Evolutionary conservation across 1,140 invertebrate genomes (phyloP).

Genomic region (Maniola jurtina): DNA sequence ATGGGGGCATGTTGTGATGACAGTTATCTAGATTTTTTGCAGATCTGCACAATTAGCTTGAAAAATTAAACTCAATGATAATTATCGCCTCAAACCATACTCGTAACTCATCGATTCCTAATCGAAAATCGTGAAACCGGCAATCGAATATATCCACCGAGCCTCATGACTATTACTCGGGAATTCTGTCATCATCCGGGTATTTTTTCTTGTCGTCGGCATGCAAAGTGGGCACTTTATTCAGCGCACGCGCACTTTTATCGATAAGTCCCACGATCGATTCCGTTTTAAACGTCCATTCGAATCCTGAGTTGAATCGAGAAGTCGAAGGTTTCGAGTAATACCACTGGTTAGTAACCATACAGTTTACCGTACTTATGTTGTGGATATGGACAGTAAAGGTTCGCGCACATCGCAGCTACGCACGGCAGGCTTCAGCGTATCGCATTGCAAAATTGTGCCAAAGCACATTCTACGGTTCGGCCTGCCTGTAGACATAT

Average conservation of each 20-base stretch:
- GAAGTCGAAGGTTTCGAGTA: constrained; percentile 2
- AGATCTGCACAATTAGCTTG: too few species aligned
- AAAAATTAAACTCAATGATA: too few species aligned
- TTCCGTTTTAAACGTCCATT: constrained; percentile 46
- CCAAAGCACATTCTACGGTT: too few species aligned
- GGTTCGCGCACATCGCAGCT: too few species aligned
- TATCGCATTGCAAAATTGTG: too few species aligned
- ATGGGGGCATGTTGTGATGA: too few species aligned
- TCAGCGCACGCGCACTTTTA: constrained; percentile 38
- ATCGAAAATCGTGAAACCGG: background rate
- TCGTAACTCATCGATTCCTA: too few species aligned
- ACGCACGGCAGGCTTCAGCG: too few species aligned
- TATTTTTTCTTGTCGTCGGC: constrained; percentile 23
- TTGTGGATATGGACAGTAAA: too few species aligned
- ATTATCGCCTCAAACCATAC: too few species aligned
- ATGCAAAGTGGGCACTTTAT: constrained; percentile 26
- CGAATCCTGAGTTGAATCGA: constrained; percentile 25
- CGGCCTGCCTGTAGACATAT: too few species aligned
- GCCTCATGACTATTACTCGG: constrained; percentile 2
- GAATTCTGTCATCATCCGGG: constrained; percentile 25
- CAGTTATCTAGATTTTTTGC: too few species aligned
- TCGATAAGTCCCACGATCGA: constrained; percentile 51
- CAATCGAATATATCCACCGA: background rate
- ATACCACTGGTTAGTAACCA: background rate
- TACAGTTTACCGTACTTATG: background rate